Base-by-base conservation (phyloP, 2,113 vertebrate species). In the Myrmophylax atrothorax region DNA sequence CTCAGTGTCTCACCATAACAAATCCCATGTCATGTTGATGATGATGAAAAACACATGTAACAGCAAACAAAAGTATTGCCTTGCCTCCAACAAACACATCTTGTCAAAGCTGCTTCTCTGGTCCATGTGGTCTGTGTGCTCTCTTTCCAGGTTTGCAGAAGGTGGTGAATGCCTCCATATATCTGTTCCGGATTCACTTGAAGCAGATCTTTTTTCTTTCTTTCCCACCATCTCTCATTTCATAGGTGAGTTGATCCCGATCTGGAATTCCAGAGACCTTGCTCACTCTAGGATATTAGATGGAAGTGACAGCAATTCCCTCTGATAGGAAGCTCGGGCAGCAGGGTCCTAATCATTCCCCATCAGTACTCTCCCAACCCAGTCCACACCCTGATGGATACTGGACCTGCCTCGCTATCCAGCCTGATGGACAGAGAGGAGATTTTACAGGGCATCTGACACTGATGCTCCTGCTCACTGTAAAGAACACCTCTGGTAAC, bases 171-270 rank as follows among this genome's bases (percentile, higher is more conserved):
- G 94, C 31, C 93, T 98, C 89, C 97, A 98, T 40, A 25, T 99
- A 89, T 33, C 96, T 63, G 94, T 98, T 49, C 95, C 98, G 35
- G 98, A 99, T 89, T 96, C 97, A 1, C 64, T 74, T 0, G 75
- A 64, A 46, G 96, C 97, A 58, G 92, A 98, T 80, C 94, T 99
- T 20, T 95, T 85, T 13, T 92, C 97, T 38, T 97, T 70, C 52
- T 98, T 99, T 42, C 60, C 97, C 59, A 93, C 66, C 31, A 93
- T 98, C 50, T 98, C 98, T 87, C 94, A 93, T 84, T 99, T 99
- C 87, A 98, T 99, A 31, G 98, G 99, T 99, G 97, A 98, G 98
- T 92, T 50, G 62, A 29, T 50, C 19, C 25, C 46, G 42, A 12
- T 37, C 8, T 73, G 64, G 50, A 55, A 80, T 88, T 35, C 29